Percentiles rank a stretch among this genome's conserved stretches.
Conservation (phyloP, 1,140 invertebrate species). For the Paraescarpia echinospica region DNA sequence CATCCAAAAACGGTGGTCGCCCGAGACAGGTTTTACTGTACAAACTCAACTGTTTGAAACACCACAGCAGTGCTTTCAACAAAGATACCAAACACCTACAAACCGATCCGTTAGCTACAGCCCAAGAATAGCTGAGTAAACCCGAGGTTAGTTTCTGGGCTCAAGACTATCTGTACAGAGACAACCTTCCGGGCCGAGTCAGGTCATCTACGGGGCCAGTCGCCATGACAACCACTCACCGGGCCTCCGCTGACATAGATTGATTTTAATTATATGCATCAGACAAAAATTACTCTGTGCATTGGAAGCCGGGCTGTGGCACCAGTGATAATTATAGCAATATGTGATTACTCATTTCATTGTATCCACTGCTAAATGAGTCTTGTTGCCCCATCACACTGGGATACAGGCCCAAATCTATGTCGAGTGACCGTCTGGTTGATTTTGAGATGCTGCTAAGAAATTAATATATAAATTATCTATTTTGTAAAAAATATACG, state of each 20-base stretch:
- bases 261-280: slow-evolving; percentile 1
- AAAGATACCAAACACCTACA: background rate
- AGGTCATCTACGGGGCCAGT: background rate
- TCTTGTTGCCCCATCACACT: no score
- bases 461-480: no score
- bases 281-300: background rate
- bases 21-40: background rate
- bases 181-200: background rate
- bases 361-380: no score
- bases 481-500: no score
- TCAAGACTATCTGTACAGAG: background rate
- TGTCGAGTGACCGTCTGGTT: no score
- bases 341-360: no score
- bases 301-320: background rate
- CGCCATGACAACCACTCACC: background rate
- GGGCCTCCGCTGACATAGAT: background rate
- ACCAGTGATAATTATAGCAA: background rate
- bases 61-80: background rate
- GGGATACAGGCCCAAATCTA: no score
- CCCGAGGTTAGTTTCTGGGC: background rate
- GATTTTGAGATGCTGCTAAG: no score
- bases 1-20: no score
- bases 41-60: no score
- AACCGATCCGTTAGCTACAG: background rate
- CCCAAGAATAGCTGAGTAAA: background rate